Conservation (phyloP, 2,888 invertebrate genomes). For the Mesorhabditis belari region DNA sequence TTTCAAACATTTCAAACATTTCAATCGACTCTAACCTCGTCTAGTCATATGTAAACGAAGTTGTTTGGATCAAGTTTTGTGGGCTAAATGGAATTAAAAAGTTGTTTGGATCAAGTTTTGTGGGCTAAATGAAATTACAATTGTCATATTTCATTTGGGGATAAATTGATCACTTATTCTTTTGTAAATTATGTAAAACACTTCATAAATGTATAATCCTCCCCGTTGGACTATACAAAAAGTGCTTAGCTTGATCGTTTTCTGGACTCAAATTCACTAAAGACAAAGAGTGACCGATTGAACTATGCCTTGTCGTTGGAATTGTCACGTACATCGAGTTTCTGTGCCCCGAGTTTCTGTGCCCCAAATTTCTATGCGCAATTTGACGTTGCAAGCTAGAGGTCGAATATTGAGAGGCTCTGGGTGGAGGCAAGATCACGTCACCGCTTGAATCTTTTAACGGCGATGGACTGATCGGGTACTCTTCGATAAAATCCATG, state of each 20-base stretch:
- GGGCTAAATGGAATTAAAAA: too few relatives aligned
- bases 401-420: background rate
- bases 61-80: too few relatives aligned
- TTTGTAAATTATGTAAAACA: too few relatives aligned
- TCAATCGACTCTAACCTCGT: too few relatives aligned
- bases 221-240: background rate
- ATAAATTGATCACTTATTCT: too few relatives aligned
- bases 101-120: too few relatives aligned
- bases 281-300: background rate
- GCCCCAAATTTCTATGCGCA: background rate
- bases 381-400: background rate
- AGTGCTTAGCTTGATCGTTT: background rate
- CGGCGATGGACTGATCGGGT: background rate
- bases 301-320: too few relatives aligned
- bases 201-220: background rate
- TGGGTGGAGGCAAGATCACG: background rate
- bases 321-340: background rate
- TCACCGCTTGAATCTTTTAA: background rate
- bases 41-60: too few relatives aligned
- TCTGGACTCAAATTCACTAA: background rate
- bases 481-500: too few relatives aligned
- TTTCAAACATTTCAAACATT: too few relatives aligned
- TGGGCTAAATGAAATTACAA: too few relatives aligned
- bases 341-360: background rate
- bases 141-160: too few relatives aligned